phyloP scores from a whole-genome alignment of 2,113 vertebrate genomes.

The Semnornis frantzii region DNA sequence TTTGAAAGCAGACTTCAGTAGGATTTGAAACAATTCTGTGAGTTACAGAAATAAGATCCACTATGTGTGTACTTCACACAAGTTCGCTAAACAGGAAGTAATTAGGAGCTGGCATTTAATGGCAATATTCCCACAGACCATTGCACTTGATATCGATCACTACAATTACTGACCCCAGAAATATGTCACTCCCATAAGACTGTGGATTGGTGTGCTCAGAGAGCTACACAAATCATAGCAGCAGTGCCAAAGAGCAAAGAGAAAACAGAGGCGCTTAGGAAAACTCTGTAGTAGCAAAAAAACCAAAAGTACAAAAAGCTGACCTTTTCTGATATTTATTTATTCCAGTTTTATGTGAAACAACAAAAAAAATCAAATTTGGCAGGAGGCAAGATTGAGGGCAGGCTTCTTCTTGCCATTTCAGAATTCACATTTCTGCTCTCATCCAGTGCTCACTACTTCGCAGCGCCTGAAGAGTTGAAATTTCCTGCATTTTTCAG shows the following conservation, averaged over 20 bases:
- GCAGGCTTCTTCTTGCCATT: neutral
- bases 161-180: neutral
- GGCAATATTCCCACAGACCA: slow-evolving; percentile 3
- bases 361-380: neutral
- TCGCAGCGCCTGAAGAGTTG: neutral
- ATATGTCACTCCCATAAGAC: neutral
- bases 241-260: neutral
- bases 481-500: neutral
- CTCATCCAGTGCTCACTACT: neutral
- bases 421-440: neutral
- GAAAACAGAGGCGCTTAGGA: rapidly evolving
- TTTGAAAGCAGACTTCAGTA: neutral
- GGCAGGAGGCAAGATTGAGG: neutral
- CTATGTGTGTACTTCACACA: neutral
- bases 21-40: neutral
- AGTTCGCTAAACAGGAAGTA: neutral
- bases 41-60: neutral
- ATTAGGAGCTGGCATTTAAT: slow-evolving; percentile 9
- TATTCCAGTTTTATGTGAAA: neutral
- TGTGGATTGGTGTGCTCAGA: neutral
- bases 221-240: neutral
- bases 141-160: neutral
- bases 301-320: neutral
- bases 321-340: neutral
- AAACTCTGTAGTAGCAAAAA: neutral